Conservation (phyloP, 1,140 invertebrate genomes). For the Drosophila pseudoobscura region DNA sequence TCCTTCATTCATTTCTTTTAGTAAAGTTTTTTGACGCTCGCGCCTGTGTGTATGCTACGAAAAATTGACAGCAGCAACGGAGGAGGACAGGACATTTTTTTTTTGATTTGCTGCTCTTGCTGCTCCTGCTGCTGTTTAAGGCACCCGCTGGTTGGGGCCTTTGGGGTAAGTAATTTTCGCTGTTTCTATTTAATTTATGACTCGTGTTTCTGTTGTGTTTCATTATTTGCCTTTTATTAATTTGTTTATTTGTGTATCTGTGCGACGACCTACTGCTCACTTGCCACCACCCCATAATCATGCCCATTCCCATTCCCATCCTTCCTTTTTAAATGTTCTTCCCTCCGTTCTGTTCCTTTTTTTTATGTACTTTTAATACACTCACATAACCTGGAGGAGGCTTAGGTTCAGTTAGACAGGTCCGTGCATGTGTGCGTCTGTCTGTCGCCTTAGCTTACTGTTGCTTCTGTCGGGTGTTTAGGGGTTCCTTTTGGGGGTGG, state of each 20-base stretch:
- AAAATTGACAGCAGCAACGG: conserved; percentile 73
- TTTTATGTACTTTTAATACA: conserved; percentile 73
- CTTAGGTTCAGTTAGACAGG: conserved; percentile 52
- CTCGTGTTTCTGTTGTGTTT: conserved; percentile 68
- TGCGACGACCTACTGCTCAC: conserved; percentile 16
- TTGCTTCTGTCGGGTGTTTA: conserved; percentile 39
- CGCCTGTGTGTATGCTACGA: conserved; percentile 77
- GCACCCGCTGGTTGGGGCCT: conserved; percentile 12
- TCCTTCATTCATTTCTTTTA: conserved; percentile 23
- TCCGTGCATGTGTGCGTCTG: conserved; percentile 37
- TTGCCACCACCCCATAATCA: conserved; percentile 30
- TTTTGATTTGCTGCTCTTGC: conserved; percentile 4
- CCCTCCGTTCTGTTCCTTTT: conserved; percentile 3
- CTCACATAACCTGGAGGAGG: conserved; percentile 39
- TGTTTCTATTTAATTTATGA: conserved; percentile 81
- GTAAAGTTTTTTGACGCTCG: conserved; percentile 47
- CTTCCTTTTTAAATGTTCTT: conserved; percentile 40
- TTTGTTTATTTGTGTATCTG: conserved; percentile 75
- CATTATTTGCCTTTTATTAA: conserved; percentile 78
- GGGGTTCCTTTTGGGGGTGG: conserved; percentile 10
- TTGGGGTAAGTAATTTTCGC: conserved; percentile 78
- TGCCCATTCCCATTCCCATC: background rate
- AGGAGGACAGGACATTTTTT: conserved; percentile 60
- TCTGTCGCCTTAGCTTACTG: conserved; percentile 53
- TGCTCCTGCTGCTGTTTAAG: conserved; percentile 8